phyloP scores from a whole-genome alignment of 2,113 vertebrate genomes.

The Tinamus guttatus region DNA sequence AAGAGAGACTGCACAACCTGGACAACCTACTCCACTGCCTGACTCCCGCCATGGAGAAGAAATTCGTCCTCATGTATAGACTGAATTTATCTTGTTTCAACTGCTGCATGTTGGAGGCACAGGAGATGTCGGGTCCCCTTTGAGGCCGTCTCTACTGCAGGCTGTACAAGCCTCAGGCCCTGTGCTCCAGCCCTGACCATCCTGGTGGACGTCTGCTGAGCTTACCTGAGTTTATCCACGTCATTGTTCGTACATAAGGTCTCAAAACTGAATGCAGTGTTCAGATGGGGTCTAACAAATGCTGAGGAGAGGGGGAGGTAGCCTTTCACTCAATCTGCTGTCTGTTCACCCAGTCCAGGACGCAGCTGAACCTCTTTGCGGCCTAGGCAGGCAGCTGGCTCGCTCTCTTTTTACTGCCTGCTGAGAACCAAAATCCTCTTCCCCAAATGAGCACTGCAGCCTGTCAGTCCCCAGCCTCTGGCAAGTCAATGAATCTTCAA shows the following conservation, averaged over 20 bases:
- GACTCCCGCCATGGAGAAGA: not conserved
- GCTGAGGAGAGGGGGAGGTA: not conserved
- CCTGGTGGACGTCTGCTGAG: too few species aligned
- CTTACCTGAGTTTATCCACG: not conserved
- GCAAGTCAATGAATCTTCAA: not conserved
- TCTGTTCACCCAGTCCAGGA: not conserved
- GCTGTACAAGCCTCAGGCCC: not conserved
- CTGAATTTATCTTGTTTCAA: not conserved
- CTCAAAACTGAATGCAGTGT: not conserved
- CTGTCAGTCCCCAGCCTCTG: not conserved
- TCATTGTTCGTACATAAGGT: not conserved
- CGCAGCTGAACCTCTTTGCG: not conserved
- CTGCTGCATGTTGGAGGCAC: not conserved
- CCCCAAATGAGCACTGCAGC: not conserved
- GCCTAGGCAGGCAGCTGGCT: not conserved
- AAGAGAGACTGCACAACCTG: not conserved
- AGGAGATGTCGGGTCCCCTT: not conserved
- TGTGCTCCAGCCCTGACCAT: not conserved
- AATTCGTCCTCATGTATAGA: not conserved
- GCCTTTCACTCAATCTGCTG: not conserved
- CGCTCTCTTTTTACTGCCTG: not conserved
- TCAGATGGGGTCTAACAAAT: not conserved
- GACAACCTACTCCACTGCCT: not conserved
- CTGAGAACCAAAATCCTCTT: not conserved
- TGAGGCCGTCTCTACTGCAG: not conserved